Conservation (phyloP, 2,797 vertebrate species). For the Myotis daubentonii region DNA sequence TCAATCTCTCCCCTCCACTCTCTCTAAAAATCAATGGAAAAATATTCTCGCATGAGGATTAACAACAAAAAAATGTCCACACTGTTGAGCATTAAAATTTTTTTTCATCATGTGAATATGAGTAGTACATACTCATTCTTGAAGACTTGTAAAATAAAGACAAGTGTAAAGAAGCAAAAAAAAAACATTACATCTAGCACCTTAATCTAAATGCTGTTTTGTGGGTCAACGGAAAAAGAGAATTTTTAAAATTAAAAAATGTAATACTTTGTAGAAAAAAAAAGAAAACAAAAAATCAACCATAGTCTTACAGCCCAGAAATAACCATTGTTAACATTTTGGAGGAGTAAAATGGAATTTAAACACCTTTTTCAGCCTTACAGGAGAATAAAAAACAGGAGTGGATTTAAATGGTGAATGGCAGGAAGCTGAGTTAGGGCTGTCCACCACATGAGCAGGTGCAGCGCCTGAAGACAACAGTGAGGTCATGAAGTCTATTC, state of each 20-base stretch:
- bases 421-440: background rate
- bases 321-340: slow-evolving; percentile 34
- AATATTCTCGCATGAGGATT: too few relatives aligned
- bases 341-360: background rate
- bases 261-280: slow-evolving; percentile 2
- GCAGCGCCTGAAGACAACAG: background rate
- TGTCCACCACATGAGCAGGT: background rate
- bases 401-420: slow-evolving; percentile 23
- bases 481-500: background rate
- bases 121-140: slow-evolving; percentile 1
- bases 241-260: slow-evolving; percentile 42
- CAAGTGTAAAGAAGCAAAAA: background rate
- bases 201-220: slow-evolving; percentile 42
- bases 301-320: background rate
- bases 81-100: background rate
- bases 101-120: background rate
- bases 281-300: background rate
- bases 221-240: background rate
- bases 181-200: slow-evolving; percentile 21
- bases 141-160: slow-evolving; percentile 33
- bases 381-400: slow-evolving; percentile 29
- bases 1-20: too few relatives aligned
- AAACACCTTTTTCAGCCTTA: background rate
- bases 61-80: background rate
- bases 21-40: too few relatives aligned